Base-by-base conservation (phyloP, 2,888 invertebrate genomes). In the Tryphoninae sp. region DNA sequence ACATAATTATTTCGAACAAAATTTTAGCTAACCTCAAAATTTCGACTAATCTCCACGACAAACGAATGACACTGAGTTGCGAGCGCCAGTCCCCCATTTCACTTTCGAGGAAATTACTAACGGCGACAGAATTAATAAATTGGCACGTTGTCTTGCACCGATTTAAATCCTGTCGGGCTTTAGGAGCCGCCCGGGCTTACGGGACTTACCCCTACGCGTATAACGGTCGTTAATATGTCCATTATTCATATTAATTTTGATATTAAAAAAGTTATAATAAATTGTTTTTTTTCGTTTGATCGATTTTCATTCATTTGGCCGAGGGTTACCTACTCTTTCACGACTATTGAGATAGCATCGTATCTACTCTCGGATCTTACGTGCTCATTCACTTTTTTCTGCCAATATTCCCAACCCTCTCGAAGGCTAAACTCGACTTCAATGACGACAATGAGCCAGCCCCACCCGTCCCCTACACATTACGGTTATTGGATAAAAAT, bases 401-500 rank as follows among this genome's bases (percentile, higher is more conserved):
- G 22, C 33, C 72, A 33, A 33, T 42, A 33, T 49, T 61, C 45
- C 3, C 40, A 22, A 51, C 61, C 19, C 61, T 22, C 72, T 16
- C 61, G 3, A 2, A 55, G 16, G 55, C 16, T 55, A 22, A n/a
- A 71, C 45, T 49, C 53, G 62, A 26, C 22, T 42, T 55, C 77
- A 33, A 53, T 68, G 79, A 73, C 75, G 62, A 68, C 58, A 53
- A 76, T 79, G 68, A 82, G 19, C 19, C 19, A 19, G 19, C 19
- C 19, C 75, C 59, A 4, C 6, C 33, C 33, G 4, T 65, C 72
- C 33, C 19, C 23, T 62, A 55, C 62, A 67, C 72, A 67, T 75
- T 78, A 75, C 67, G 71, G 72, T 79, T 82, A 79, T 76, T 67
- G 68, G 82, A 76, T 72, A 69, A 79, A 76, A 81, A 82, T 76